phyloP scores from a whole-genome alignment of 2,888 invertebrate species.

The Calliscelio sp. region DNA sequence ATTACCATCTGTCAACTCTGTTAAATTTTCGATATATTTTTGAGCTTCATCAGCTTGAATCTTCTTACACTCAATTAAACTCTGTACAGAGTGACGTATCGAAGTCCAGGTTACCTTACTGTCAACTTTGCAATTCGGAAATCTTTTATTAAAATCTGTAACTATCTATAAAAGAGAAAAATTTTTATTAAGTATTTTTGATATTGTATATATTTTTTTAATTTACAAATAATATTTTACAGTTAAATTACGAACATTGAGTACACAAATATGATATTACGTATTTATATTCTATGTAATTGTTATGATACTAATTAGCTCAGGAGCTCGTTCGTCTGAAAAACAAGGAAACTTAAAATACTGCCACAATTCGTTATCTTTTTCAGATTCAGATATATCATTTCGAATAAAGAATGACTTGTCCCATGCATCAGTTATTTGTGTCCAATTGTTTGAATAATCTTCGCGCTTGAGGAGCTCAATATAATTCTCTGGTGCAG shows the following conservation, averaged over 20 bases:
- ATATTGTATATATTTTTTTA: too few species aligned
- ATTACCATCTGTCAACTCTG: too few species aligned
- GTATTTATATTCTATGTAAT: background rate
- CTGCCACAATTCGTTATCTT: slow-evolving; percentile 4
- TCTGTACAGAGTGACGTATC: background rate
- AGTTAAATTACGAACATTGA: too few species aligned
- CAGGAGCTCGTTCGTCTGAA: slow-evolving; percentile 12
- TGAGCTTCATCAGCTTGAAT: slow-evolving; percentile 6
- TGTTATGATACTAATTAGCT: slow-evolving; percentile 2
- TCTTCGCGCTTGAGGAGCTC: background rate
- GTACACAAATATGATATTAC: too few species aligned
- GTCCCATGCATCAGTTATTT: background rate
- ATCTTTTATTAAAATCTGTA: slow-evolving; percentile 1
- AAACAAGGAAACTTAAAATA: slow-evolving; percentile 19
- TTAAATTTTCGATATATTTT: background rate
- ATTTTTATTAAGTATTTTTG: background rate
- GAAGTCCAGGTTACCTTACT: background rate
- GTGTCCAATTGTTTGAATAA: background rate
- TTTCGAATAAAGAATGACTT: background rate
- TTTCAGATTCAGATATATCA: background rate
- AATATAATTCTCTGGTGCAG: background rate
- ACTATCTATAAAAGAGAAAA: background rate
- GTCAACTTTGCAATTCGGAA: background rate
- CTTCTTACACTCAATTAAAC: background rate
- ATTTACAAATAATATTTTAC: too few species aligned